Evolutionary conservation across 2,113 vertebrate genomes (phyloP).

Genomic region (Arvicanthis niloticus): DNA sequence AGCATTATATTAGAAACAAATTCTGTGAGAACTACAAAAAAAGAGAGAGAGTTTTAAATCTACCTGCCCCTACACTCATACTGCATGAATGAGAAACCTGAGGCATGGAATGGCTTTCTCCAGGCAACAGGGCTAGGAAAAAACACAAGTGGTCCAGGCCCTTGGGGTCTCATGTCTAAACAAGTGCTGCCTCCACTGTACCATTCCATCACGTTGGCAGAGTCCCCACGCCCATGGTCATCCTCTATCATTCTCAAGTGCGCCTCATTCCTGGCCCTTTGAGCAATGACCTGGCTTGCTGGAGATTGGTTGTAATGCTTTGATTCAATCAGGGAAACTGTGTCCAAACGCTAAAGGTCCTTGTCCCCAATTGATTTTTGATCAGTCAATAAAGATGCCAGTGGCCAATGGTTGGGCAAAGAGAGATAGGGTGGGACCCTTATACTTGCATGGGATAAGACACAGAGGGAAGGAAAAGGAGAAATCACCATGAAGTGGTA

Average conservation of each 20-base stretch:
- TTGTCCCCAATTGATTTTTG: too few species aligned
- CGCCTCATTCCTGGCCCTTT: not conserved
- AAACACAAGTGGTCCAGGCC: rapidly evolving
- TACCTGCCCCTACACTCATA: not conserved
- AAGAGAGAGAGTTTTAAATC: not conserved
- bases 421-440: too few species aligned
- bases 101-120: not conserved
- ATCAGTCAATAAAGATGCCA: too few species aligned
- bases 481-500: too few species aligned
- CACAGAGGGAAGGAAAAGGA: too few species aligned
- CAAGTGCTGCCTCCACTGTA: rapidly evolving
- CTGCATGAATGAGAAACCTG: not conserved
- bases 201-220: not conserved
- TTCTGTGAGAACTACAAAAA: not conserved
- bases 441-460: too few species aligned
- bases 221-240: not conserved
- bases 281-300: too few species aligned
- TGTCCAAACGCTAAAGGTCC: too few species aligned
- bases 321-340: too few species aligned
- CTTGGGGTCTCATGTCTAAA: not conserved
- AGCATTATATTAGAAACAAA: not conserved
- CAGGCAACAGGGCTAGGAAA: too few species aligned
- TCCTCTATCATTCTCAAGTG: not conserved
- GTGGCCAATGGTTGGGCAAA: too few species aligned
- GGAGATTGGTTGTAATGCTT: too few species aligned